These are phyloP conservation scores for Gobio occitaniae DNA, from an alignment of 2,797 vertebrate genomes.

Conservation along the genomic window DNA sequence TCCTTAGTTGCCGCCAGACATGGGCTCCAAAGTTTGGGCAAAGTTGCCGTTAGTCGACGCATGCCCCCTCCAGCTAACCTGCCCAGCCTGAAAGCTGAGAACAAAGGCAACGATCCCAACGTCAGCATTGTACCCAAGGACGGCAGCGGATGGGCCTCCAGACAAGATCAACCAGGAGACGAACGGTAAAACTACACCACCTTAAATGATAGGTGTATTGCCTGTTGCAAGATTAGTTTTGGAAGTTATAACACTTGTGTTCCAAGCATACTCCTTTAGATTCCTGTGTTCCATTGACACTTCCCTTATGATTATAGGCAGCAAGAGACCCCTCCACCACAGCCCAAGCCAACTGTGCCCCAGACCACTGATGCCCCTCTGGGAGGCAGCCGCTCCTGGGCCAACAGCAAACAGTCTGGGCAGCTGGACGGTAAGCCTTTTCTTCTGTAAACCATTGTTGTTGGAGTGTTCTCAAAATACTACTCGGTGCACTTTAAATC, in stretches of 20 bases:
- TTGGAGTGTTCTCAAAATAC: slow-evolving; percentile 1
- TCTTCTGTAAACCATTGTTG: neutral
- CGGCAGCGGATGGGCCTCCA: slow-evolving; percentile 97
- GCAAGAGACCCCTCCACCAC: slow-evolving; percentile 91
- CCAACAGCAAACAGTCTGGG: slow-evolving; percentile 91
- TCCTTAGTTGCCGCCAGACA: slow-evolving; percentile 92
- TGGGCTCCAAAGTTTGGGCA: slow-evolving; percentile 99
- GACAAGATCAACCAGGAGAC: slow-evolving; percentile 89
- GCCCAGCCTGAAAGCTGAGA: slow-evolving; percentile 98
- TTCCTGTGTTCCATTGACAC: neutral
- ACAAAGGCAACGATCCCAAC: slow-evolving; percentile 99
- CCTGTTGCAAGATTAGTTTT: neutral
- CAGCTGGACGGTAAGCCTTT: slow-evolving; percentile 87
- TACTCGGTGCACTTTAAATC: neutral
- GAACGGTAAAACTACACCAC: slow-evolving; percentile 81
- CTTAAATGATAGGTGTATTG: neutral
- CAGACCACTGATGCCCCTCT: slow-evolving; percentile 77
- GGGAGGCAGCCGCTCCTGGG: slow-evolving; percentile 94
- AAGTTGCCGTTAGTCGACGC: slow-evolving; percentile 95
- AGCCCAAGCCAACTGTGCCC: slow-evolving; percentile 85
- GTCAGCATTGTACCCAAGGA: slow-evolving; percentile 99
- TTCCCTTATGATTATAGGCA: slow-evolving; percentile 76
- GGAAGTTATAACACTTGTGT: neutral
- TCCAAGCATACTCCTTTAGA: neutral
- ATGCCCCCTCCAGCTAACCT: slow-evolving; percentile 99